phyloP scores from a whole-genome alignment of 2,797 vertebrate genomes.

The Arrhamphus sclerolepis region DNA sequence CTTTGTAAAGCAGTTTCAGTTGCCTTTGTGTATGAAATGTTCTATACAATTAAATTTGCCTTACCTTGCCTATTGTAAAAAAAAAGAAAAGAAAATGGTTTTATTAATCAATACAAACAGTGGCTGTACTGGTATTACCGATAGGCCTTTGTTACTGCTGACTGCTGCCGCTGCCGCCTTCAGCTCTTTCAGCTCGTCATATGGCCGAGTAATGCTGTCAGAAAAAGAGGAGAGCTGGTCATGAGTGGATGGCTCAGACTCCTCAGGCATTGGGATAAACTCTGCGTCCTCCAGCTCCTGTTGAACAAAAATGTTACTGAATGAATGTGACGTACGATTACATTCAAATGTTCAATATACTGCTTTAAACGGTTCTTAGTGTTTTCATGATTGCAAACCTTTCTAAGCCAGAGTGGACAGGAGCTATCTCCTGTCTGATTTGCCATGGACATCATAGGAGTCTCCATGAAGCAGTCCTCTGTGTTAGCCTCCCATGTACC shows the following conservation, averaged over 20 bases:
- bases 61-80: too few species aligned
- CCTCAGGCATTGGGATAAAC: constrained; percentile 92
- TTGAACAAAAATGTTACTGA: constrained; percentile 19
- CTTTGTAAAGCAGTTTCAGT: too few species aligned
- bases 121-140: constrained; percentile 62
- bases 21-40: too few species aligned
- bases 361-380: neutral
- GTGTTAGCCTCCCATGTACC: constrained; percentile 92
- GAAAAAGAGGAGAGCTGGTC: constrained; percentile 79
- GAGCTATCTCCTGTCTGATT: constrained; percentile 90
- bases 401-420: constrained; percentile 94
- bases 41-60: too few species aligned
- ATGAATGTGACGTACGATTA: constrained; percentile 6
- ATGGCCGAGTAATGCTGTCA: constrained; percentile 89
- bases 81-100: neutral
- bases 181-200: constrained; percentile 89
- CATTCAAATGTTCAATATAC: neutral
- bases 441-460: constrained; percentile 81
- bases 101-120: neutral
- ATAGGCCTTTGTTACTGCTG: constrained; percentile 64
- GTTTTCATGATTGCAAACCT: constrained; percentile 78
- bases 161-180: constrained; percentile 84
- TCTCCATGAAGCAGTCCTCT: constrained; percentile 81
- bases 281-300: constrained; percentile 97
- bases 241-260: constrained; percentile 74